phyloP scores from a whole-genome alignment of 2,888 invertebrate species.

The Bruchidius siliquastri region DNA sequence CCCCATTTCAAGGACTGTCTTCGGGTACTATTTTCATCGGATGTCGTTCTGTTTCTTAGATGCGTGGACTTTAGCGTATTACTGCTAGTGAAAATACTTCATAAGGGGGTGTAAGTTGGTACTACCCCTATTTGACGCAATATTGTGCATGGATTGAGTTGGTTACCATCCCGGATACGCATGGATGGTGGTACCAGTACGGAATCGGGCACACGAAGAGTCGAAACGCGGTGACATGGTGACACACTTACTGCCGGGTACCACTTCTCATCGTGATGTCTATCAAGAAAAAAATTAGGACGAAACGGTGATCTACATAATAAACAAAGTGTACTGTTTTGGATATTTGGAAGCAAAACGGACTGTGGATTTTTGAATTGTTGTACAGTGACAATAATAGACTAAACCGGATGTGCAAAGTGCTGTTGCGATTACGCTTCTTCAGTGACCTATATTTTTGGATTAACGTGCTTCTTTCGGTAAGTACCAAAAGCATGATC shows the following conservation, averaged over 20 bases:
- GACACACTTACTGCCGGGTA: conserved; percentile 32
- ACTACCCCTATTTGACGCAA: not conserved
- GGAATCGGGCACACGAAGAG: not conserved
- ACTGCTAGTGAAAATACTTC: not conserved
- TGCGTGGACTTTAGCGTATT: not conserved
- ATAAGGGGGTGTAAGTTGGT: not conserved
- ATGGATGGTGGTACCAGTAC: not conserved
- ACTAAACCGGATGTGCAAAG: conserved; percentile 36
- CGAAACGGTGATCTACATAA: conserved; percentile 30
- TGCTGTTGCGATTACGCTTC: conserved; percentile 35
- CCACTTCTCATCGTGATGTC: conserved; percentile 28
- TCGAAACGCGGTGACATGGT: conserved; percentile 30
- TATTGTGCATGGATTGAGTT: not conserved
- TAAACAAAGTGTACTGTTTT: conserved; percentile 7
- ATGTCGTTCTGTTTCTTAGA: not conserved
- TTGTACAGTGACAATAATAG: conserved; percentile 29
- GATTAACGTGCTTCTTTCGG: conserved; percentile 20
- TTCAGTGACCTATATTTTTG: conserved; percentile 37
- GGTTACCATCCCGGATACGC: not conserved
- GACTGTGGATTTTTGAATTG: not conserved
- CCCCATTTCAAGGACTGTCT: not conserved
- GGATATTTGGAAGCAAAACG: not conserved
- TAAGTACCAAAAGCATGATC: conserved; percentile 25
- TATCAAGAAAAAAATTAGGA: conserved; percentile 30
- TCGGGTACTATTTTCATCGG: not conserved